Evolutionary conservation across 2,888 invertebrate genomes (phyloP).

Genomic region (Hecatera dysodea): DNA sequence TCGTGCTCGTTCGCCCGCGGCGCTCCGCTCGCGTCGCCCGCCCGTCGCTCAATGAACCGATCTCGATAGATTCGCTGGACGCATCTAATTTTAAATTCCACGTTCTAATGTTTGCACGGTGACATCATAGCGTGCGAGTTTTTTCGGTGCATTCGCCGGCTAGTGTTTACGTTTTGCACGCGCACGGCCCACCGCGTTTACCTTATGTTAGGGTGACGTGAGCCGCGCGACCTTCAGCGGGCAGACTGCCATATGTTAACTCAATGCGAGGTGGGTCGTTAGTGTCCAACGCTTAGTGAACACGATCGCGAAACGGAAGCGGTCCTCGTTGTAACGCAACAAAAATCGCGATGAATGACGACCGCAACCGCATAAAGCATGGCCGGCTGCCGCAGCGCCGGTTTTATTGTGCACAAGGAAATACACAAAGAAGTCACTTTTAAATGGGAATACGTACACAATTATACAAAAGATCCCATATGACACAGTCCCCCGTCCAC

Average conservation of each 20-base stretch:
- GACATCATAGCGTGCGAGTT: conserved; percentile 87
- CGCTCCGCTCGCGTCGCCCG: conserved; percentile 88
- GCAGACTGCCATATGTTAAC: conserved; percentile 65
- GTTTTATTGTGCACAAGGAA: conserved; percentile 68
- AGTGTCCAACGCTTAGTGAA: conserved; percentile 22
- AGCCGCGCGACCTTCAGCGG: conserved; percentile 74
- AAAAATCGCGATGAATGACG: conserved; percentile 55
- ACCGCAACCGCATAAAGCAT: conserved; percentile 52
- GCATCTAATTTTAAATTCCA: conserved; percentile 88
- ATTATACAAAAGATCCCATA: conserved; percentile 63
- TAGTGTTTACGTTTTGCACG: conserved; percentile 87
- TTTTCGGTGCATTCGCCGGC: conserved; percentile 85
- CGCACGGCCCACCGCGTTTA: conserved; percentile 77
- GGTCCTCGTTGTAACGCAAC: conserved; percentile 64
- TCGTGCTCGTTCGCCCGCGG: conserved; percentile 87
- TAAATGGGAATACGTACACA: conserved; percentile 64
- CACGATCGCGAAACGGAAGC: conserved; percentile 27
- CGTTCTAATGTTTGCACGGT: conserved; percentile 87
- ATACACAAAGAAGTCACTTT: conserved; percentile 64
- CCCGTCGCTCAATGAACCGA: conserved; percentile 90
- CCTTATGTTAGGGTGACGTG: conserved; percentile 79
- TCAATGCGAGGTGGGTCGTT: conserved; percentile 43
- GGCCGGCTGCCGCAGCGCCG: conserved; percentile 69
- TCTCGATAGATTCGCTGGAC: conserved; percentile 82
- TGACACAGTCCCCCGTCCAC: conserved; percentile 67